A percentile compares a stretch with the other conserved stretches of the same genome.
Evolutionary conservation across 1,140 invertebrate genomes (phyloP).

Genomic region (Ephestia elutella): DNA sequence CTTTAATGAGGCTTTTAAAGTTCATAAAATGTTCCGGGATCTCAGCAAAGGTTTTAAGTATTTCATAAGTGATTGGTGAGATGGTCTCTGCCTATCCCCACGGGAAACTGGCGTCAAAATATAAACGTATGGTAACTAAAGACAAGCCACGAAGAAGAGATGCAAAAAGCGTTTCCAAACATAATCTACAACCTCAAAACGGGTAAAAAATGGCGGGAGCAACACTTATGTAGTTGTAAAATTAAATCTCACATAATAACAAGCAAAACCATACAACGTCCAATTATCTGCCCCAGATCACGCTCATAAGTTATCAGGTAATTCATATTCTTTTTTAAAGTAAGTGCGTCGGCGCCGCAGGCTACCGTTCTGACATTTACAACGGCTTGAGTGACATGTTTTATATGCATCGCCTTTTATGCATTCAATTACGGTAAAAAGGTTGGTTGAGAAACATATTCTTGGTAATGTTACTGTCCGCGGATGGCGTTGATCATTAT

Average conservation of each 20-base stretch:
- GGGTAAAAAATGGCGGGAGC: background rate
- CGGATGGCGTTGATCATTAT: too few species aligned
- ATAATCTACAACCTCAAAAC: too few species aligned
- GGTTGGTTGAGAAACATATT: background rate
- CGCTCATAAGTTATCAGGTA: background rate
- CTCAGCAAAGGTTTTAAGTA: too few species aligned
- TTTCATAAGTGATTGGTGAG: too few species aligned
- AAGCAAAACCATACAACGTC: background rate
- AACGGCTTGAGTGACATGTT: constrained; percentile 1
- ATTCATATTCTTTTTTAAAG: background rate
- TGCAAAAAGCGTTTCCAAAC: too few species aligned
- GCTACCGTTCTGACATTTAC: constrained; percentile 3
- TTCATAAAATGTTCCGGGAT: too few species aligned
- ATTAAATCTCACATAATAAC: background rate
- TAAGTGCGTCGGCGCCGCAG: background rate
- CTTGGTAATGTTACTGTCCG: too few species aligned
- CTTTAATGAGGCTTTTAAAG: too few species aligned
- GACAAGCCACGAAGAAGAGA: too few species aligned
- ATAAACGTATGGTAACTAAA: too few species aligned
- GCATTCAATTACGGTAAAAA: background rate
- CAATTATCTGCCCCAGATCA: background rate
- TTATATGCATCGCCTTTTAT: constrained; percentile 1
- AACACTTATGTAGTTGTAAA: background rate
- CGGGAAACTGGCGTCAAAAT: too few species aligned
- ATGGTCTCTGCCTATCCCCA: too few species aligned